Evolutionary conservation across 1,140 invertebrate species (phyloP), one percentile per base, ranked within the genome.

Genomic region (Trachymyrmex septentrionalis): DNA sequence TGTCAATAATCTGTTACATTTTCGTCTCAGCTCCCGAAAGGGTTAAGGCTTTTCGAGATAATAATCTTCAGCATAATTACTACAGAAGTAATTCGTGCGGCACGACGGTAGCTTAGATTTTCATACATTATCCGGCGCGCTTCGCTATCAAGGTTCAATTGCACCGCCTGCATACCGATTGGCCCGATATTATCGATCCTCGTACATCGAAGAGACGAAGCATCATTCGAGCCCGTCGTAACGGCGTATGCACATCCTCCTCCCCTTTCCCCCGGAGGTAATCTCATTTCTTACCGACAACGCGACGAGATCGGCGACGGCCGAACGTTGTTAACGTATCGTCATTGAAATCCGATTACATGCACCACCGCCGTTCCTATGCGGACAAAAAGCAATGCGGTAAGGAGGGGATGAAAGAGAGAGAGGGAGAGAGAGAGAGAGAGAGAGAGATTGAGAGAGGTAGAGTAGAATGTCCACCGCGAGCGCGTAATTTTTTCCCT

Each of bases 311-410:
- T 80, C 77, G 63, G 76, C 76, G 48, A 82, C 80, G 67, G 55
- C 48, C 69, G 66, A 61, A 63, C 69, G 67, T 73, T 73, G 67
- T 82, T 82, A 82, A 72, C 80, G 80, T 73, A 73, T 84, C 80
- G 80, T 84, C 67, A 84, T 84, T 84, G 80, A 84, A 84, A 84
- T 84, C 80, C 55, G 69, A 73, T 84, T 84, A 84, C 69, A 73
- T 73, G 80, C 67, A 24, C 55, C 69, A 30, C 24, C 69, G 78
- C 34, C 78, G 53, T 73, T 69, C 64, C 48, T 44, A 14, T 30
- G 38, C 24, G 67, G 24, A 30, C 55, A 61, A 84, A 84, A 84
- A 84, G 55, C 66, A 19, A 19, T 16, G 59, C 10, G n/a, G 44
- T 0, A 10, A 44, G 38, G 14, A 16, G 53, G 4, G 30, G 3